phyloP scores from a whole-genome alignment of 2,113 vertebrate species.

The Sylvicapra grimmia region DNA sequence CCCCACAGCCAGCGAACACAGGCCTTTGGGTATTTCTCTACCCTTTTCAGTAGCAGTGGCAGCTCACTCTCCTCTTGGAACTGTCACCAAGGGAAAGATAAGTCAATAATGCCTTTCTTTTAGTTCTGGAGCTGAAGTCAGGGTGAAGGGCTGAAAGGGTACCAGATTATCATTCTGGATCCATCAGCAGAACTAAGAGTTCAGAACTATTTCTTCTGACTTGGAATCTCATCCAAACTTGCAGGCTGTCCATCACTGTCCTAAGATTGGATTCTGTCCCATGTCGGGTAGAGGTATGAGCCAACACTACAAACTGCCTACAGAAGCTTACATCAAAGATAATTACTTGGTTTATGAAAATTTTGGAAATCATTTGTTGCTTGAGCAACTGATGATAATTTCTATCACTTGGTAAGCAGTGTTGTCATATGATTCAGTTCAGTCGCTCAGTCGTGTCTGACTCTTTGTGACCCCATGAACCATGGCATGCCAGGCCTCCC shows the following conservation, averaged over 20 bases:
- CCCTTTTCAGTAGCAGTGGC: constrained; percentile 50
- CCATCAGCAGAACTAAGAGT: neutral
- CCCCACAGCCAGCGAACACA: constrained; percentile 83
- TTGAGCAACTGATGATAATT: neutral
- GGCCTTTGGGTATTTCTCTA: constrained; percentile 72
- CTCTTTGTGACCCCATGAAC: no score
- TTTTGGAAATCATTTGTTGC: neutral
- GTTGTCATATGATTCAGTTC: no score
- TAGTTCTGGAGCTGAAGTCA: neutral
- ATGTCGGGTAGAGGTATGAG: neutral
- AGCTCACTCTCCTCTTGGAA: neutral
- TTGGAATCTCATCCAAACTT: neutral
- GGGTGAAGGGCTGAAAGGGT: neutral
- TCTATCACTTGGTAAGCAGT: neutral
- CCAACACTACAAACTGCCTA: neutral
- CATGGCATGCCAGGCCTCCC: no score
- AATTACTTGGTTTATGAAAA: neutral
- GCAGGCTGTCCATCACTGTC: neutral
- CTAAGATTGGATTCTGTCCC: neutral
- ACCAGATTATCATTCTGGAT: neutral
- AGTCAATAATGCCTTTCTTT: neutral
- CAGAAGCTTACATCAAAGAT: neutral
- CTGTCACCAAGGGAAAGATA: neutral
- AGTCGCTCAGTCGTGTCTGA: fast-evolving
- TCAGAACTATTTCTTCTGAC: neutral